A percentile compares a stretch with the other conserved stretches of the same genome.
Conservation (phyloP, 2,113 vertebrate species). For the Rhodinocichla rosea region DNA sequence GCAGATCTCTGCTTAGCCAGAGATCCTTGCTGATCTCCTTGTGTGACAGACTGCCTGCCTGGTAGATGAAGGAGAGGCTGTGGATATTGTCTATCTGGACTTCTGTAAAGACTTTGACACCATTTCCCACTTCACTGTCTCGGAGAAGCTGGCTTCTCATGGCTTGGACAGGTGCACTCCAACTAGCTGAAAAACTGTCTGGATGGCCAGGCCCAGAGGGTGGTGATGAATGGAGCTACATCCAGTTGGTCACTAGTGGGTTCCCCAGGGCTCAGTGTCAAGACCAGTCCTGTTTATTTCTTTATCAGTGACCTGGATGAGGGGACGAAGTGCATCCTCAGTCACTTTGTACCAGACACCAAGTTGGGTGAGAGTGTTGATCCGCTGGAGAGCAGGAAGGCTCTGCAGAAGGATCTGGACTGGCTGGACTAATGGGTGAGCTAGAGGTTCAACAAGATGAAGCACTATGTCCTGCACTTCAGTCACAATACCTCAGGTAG, state of each 20-base stretch:
- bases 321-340: background rate
- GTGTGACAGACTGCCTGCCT: background rate
- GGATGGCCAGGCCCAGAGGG: background rate
- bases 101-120: background rate
- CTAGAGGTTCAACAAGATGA: background rate
- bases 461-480: background rate
- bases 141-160: background rate
- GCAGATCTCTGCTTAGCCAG: background rate
- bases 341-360: background rate
- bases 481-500: background rate
- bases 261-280: background rate
- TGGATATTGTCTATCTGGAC: background rate
- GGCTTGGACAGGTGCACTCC: background rate
- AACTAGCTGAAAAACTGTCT: background rate
- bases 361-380: background rate
- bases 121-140: background rate
- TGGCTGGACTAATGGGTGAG: background rate
- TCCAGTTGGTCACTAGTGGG: no score
- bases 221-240: background rate
- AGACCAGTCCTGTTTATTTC: background rate
- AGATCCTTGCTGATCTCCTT: background rate
- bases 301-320: background rate
- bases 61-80: background rate
- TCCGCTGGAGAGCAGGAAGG: background rate
- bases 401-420: background rate